Evolutionary conservation across 1,140 invertebrate genomes (phyloP).

Genomic region (Drosophila rufa): DNA sequence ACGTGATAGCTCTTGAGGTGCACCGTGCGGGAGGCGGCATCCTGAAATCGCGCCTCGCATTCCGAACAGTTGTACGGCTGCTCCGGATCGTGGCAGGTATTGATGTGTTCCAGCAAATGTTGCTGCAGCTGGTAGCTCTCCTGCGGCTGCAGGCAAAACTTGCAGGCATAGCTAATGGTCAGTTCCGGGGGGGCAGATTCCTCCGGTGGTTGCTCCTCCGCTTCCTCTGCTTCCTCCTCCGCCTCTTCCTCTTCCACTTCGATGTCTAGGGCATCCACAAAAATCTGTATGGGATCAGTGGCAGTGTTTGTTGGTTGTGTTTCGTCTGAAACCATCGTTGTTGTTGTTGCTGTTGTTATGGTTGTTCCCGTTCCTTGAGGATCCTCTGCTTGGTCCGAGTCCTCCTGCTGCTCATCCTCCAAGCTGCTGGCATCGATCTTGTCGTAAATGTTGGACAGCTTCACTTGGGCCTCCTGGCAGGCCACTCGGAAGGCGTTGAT

Average conservation of each 20-base stretch:
- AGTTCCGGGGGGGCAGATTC: conserved; percentile 27
- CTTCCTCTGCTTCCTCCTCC: background rate
- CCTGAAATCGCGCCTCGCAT: conserved; percentile 69
- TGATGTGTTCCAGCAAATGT: conserved; percentile 71
- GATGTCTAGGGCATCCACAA: conserved; percentile 53
- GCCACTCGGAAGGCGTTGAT: conserved; percentile 71
- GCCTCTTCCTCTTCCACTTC: conserved; percentile 31
- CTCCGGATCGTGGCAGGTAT: conserved; percentile 59
- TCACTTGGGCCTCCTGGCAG: conserved; percentile 77
- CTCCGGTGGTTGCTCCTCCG: conserved; percentile 14
- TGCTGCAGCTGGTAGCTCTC: conserved; percentile 71
- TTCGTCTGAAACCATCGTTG: conserved; percentile 54
- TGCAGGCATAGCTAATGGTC: conserved; percentile 72
- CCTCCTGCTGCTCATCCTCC: conserved; percentile 47
- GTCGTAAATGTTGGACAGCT: conserved; percentile 76
- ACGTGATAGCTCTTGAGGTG: conserved; percentile 73
- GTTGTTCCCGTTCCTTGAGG: conserved; percentile 11
- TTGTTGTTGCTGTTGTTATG: conserved; percentile 10
- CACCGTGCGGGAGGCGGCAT: conserved; percentile 77
- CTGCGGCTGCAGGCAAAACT: conserved; percentile 69
- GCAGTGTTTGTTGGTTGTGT: conserved; percentile 65
- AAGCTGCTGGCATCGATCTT: conserved; percentile 74
- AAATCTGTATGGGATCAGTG: conserved; percentile 60
- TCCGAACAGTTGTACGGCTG: conserved; percentile 79
- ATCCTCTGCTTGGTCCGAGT: conserved; percentile 12